Base-by-base conservation (phyloP, 1,140 invertebrate genomes). In the Ceratitis capitata region DNA sequence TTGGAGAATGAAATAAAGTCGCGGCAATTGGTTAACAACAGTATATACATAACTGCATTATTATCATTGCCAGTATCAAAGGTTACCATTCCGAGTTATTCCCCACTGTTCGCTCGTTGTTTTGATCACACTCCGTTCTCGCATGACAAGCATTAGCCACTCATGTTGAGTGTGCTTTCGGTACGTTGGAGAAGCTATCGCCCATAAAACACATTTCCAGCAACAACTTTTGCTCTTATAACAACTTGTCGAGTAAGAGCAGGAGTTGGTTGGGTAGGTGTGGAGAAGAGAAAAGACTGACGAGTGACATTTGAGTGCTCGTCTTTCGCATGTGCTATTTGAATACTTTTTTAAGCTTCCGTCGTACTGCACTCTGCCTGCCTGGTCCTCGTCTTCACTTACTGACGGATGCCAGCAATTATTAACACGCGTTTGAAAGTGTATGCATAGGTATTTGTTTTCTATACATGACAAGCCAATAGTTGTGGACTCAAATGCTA, bases 241-340 rank as follows among this genome's bases (percentile, higher is more conserved):
- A 32, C 29, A 61, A 61, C 6, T 23, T 26, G 56, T 23, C 6
- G 3, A 19, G 3, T 23, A 47, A 56, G 12, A 56, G 53, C n/a
- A 56, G n/a, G 6, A 4, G 53, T n/a, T 6, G 23, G 53, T n/a
- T 6, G 2, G 29, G 58, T 29, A 35, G 32, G 16, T n/a, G n/a
- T 4, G 61, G 29, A 6, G 32, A 29, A 39, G 32, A 14, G 29
- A 35, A 35, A 35, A 12, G 51, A 69, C 14, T 69, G 61, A 35
- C 32, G 61, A 69, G 61, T 69, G 61, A 69, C 61, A 35, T 69
- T 69, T 69, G 61, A 69, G 61, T 69, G 61, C 16, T 69, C 61
- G 61, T 19, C 12, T 5, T 69, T 69, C 26, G 61, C 14, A 64
- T 4, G 51, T 53, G 51, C 10, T 53, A 53, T n/a, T n/a, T n/a